A percentile compares a stretch with the other conserved stretches of the same genome.
Evolutionary conservation across 2,888 invertebrate species (phyloP).

Genomic region (Quadroppia sp.): DNA sequence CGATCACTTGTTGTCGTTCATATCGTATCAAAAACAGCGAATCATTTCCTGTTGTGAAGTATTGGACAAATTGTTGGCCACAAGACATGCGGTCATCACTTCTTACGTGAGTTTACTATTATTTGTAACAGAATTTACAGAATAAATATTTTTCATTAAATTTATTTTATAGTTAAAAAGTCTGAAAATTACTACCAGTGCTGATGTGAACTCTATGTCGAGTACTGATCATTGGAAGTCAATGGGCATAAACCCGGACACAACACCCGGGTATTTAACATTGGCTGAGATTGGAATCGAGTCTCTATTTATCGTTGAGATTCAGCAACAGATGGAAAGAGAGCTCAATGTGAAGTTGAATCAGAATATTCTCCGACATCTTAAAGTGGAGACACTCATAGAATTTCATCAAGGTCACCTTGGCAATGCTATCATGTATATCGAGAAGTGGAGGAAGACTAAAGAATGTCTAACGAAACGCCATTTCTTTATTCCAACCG

Average conservation of each 20-base stretch:
- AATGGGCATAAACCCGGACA: conserved; percentile 8
- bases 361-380: too few species aligned
- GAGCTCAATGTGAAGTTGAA: conserved; percentile 84
- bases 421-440: neutral
- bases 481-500: conserved; percentile 64
- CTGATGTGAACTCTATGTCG: too few species aligned
- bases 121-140: too few species aligned
- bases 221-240: conserved; percentile 47
- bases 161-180: too few species aligned
- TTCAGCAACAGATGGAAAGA: conserved; percentile 89
- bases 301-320: conserved; percentile 97
- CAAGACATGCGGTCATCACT: conserved; percentile 74
- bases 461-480: conserved; percentile 59
- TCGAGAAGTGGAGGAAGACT: conserved; percentile 42
- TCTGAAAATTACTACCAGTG: too few species aligned
- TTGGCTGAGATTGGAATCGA: conserved; percentile 96
- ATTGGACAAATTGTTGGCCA: conserved; percentile 82
- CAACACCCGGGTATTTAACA: conserved; percentile 56
- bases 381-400: conserved; percentile 67
- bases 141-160: too few species aligned
- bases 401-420: conserved; percentile 52
- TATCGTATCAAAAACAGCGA: conserved; percentile 69
- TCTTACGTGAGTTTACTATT: conserved; percentile 52
- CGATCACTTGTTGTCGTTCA: conserved; percentile 70
- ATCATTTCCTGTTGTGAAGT: conserved; percentile 82